These are phyloP conservation scores for Silurus asotus DNA, from an alignment of 2,113 vertebrate species.

Conservation along the genomic window DNA sequence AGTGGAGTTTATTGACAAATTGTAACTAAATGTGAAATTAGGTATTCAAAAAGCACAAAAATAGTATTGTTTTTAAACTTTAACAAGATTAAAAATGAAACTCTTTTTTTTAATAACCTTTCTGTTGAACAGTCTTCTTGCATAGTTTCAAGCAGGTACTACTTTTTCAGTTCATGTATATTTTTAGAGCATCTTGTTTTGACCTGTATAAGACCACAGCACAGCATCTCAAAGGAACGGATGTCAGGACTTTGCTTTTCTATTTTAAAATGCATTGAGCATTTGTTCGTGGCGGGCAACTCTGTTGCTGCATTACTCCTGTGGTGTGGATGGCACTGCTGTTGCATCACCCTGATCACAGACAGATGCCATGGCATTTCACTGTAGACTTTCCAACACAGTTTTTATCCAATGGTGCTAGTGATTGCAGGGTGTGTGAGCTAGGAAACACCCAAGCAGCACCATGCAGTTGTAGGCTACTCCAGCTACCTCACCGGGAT, in stretches of 20 bases:
- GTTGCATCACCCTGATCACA: slow-evolving; percentile 6
- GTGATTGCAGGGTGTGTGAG: not conserved
- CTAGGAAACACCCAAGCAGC: not conserved
- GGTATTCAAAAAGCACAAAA: no score
- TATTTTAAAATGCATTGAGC: not conserved
- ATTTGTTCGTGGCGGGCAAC: not conserved
- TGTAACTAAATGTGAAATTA: no score
- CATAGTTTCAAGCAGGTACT: not conserved
- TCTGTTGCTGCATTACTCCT: not conserved
- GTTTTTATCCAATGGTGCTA: not conserved
- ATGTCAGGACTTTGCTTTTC: not conserved
- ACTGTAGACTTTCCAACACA: not conserved
- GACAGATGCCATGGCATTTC: not conserved
- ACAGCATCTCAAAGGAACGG: not conserved
- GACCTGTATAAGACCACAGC: not conserved
- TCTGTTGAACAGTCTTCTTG: not conserved
- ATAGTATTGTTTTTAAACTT: no score
- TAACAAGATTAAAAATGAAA: no score
- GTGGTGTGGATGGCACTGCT: not conserved
- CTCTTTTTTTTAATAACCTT: not conserved
- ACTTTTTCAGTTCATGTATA: not conserved
- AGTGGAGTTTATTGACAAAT: no score
- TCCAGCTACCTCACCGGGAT: not conserved
- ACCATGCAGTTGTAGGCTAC: not conserved
- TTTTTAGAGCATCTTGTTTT: not conserved